Evolutionary conservation across 2,888 invertebrate species (phyloP).

Genomic region (Pinctada fucata): DNA sequence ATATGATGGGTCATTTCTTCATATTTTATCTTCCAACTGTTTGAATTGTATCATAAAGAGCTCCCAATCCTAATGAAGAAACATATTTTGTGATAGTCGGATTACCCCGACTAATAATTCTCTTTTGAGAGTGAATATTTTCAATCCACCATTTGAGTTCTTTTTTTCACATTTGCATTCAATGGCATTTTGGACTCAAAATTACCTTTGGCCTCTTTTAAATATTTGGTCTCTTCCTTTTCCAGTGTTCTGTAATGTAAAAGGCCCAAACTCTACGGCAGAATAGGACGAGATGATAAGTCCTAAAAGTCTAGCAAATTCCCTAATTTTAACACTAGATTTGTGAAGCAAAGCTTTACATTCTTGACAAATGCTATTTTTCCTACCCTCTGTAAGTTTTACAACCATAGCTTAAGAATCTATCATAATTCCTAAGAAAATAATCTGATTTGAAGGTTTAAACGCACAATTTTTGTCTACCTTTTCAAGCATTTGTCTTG

Average conservation of each 20-base stretch:
- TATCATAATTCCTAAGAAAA: slow-evolving; percentile 43
- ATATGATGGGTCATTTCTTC: slow-evolving; percentile 3
- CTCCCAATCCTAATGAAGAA: slow-evolving; percentile 20
- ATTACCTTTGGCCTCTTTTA: slow-evolving; percentile 12
- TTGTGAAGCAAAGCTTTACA: slow-evolving; percentile 5
- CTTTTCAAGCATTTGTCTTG: slow-evolving; percentile 28
- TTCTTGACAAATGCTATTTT: not conserved
- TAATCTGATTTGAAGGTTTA: slow-evolving; percentile 33
- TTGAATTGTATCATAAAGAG: not conserved
- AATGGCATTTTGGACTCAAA: slow-evolving; percentile 3
- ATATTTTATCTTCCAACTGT: slow-evolving; percentile 1
- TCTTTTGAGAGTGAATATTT: slow-evolving; percentile 18
- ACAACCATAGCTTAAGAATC: slow-evolving; percentile 45
- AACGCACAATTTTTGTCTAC: slow-evolving; percentile 43
- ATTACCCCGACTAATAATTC: slow-evolving; percentile 7
- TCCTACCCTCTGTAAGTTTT: slow-evolving; percentile 35
- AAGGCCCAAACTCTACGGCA: not conserved
- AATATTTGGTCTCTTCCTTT: slow-evolving; percentile 4
- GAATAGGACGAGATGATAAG: slow-evolving; percentile 1
- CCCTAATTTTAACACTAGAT: slow-evolving; percentile 4
- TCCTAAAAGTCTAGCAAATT: slow-evolving; percentile 18
- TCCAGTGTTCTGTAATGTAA: slow-evolving; percentile 12
- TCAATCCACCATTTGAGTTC: not conserved
- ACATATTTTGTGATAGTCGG: slow-evolving; percentile 8
- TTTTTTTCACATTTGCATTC: too few relatives aligned